These are phyloP conservation scores for Eira barbara DNA, from an alignment of 2,113 vertebrate genomes.

Conservation along the genomic window DNA sequence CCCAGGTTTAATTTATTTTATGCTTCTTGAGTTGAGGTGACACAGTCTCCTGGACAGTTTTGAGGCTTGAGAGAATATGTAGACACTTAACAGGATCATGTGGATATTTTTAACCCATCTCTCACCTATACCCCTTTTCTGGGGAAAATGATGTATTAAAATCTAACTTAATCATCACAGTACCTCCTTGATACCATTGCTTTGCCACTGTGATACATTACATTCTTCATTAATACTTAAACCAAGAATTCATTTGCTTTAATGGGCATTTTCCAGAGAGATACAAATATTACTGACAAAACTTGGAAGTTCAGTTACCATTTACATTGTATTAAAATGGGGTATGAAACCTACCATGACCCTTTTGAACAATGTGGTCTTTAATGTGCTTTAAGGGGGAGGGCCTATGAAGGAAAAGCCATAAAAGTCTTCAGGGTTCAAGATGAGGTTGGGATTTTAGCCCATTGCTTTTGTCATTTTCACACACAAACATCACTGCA, in stretches of 20 bases:
- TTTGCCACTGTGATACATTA: constrained; percentile 23
- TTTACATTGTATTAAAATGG: constrained; percentile 88
- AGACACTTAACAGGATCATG: neutral
- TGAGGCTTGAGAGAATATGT: neutral
- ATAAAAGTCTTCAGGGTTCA: constrained; percentile 91
- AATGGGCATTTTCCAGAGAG: constrained; percentile 26
- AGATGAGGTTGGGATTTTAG: constrained; percentile 88
- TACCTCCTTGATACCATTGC: neutral
- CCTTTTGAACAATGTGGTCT: constrained; percentile 92
- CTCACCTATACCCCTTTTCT: neutral
- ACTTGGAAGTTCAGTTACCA: constrained; percentile 77
- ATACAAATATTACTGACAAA: constrained; percentile 61
- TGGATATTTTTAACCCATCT: constrained; percentile 20
- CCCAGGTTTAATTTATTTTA: constrained; percentile 45
- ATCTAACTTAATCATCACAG: neutral
- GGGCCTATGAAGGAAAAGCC: constrained; percentile 81
- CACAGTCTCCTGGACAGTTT: neutral
- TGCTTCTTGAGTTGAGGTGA: constrained; percentile 34
- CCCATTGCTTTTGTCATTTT: constrained; percentile 84
- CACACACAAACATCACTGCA: constrained; percentile 79
- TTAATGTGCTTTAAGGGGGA: constrained; percentile 87
- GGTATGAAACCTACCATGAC: constrained; percentile 92
- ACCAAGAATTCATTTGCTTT: neutral
- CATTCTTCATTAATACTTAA: constrained; percentile 46
- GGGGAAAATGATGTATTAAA: neutral